phyloP scores from a whole-genome alignment of 2,113 vertebrate genomes.

The Formicarius rufipectus region DNA sequence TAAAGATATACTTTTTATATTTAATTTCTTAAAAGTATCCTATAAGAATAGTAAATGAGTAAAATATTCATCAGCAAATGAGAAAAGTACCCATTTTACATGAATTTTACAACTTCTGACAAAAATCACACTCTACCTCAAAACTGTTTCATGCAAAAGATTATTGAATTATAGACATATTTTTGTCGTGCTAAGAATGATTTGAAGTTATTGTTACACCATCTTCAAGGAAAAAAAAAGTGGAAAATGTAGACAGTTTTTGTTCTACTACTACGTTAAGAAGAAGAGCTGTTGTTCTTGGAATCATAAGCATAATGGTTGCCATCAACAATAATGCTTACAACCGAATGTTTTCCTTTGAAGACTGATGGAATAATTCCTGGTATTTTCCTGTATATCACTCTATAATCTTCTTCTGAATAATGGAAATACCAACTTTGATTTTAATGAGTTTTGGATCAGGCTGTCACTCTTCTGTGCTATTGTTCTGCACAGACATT shows the following conservation, averaged over 20 bases:
- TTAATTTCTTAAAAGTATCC: neutral
- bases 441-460: slow-evolving; percentile 45
- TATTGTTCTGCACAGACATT: neutral
- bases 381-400: slow-evolving; percentile 18
- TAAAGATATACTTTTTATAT: neutral
- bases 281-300: slow-evolving; percentile 2
- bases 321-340: neutral
- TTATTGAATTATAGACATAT: neutral
- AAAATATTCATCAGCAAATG: neutral
- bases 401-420: slow-evolving; percentile 22
- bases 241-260: neutral
- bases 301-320: neutral
- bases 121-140: neutral
- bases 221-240: neutral
- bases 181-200: neutral
- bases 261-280: neutral
- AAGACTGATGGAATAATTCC: slow-evolving; percentile 41
- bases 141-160: neutral
- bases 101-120: neutral
- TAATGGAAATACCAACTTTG: slow-evolving; percentile 19
- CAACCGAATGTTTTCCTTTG: slow-evolving; percentile 1
- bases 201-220: neutral
- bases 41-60: neutral
- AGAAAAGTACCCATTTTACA: neutral
- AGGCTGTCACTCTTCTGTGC: neutral